A percentile compares a stretch with the other conserved stretches of the same genome.
Conservation (phyloP, 2,797 vertebrate species). For the Syngnathus acus region DNA sequence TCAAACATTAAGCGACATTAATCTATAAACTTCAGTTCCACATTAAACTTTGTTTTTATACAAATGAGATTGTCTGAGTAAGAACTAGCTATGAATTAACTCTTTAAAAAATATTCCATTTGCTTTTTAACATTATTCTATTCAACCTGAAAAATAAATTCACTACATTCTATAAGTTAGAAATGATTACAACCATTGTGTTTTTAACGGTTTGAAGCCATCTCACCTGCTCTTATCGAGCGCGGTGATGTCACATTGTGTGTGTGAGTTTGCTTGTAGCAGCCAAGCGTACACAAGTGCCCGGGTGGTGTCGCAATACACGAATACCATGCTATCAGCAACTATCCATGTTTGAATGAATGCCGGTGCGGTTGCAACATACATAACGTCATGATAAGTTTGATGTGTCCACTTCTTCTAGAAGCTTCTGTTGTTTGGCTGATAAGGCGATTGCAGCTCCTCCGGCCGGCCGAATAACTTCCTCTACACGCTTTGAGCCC, state of each 20-base stretch:
- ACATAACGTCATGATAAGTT: constrained; percentile 56
- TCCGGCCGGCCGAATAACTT: constrained; percentile 52
- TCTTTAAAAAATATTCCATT: background rate
- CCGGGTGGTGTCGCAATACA: constrained; percentile 57
- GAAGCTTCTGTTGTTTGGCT: constrained; percentile 51
- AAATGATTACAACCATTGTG: no score
- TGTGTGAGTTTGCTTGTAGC: constrained; percentile 43
- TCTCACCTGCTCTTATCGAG: constrained; percentile 69
- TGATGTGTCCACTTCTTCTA: constrained; percentile 41
- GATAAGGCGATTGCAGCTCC: constrained; percentile 49
- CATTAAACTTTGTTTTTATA: background rate
- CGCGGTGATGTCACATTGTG: constrained; percentile 54
- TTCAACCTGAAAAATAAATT: no score
- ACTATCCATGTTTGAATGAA: constrained; percentile 62
- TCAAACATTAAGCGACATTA: constrained; percentile 1
- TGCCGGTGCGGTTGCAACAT: constrained; percentile 54
- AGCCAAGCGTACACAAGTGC: constrained; percentile 61
- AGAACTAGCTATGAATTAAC: background rate
- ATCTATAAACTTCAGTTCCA: constrained; percentile 1
- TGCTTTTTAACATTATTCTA: no score
- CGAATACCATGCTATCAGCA: constrained; percentile 54
- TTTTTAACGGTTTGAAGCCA: constrained; percentile 26
- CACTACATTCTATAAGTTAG: no score
- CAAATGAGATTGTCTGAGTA: background rate
- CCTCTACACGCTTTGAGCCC: constrained; percentile 41